Percentiles rank a stretch among this genome's conserved stretches.
These are phyloP conservation scores for Acropora tenuis DNA, from an alignment of 64 coral and sea anemone species.

Conservation along the genomic window DNA sequence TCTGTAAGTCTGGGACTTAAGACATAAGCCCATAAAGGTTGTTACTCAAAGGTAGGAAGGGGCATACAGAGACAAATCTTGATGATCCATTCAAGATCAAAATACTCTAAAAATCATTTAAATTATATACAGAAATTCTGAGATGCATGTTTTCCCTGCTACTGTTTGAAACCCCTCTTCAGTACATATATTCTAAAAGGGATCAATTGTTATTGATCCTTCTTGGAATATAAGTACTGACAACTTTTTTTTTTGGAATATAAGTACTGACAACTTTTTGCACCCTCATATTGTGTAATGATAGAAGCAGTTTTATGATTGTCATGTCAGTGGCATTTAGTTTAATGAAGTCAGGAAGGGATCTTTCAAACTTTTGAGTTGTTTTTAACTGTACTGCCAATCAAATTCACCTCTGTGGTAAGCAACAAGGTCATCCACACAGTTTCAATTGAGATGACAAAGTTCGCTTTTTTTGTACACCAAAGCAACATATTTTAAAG, in stretches of 20 bases:
- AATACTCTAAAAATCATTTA: slow-evolving; percentile 5
- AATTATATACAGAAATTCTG: neutral
- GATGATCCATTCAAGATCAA: neutral
- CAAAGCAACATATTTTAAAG: neutral
- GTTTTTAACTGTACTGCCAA: neutral
- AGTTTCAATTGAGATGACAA: neutral
- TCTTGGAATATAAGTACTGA: neutral
- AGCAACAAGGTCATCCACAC: neutral
- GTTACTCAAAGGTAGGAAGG: slow-evolving; percentile 6
- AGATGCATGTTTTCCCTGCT: neutral
- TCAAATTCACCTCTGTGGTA: neutral
- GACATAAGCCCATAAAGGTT: neutral
- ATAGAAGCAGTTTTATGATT: neutral
- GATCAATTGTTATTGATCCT: neutral
- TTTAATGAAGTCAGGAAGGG: neutral
- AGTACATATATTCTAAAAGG: neutral
- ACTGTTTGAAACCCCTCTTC: neutral
- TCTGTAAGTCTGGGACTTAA: neutral
- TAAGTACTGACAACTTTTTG: too few relatives aligned
- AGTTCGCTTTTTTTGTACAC: too few relatives aligned
- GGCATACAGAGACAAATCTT: neutral
- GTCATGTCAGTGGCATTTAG: slow-evolving; percentile 3
- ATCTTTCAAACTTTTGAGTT: neutral
- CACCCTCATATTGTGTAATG: neutral
- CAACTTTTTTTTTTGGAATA: neutral